These are phyloP conservation scores for Heliconius charithonia DNA, from an alignment of 2,888 invertebrate species.

Conservation along the genomic window DNA sequence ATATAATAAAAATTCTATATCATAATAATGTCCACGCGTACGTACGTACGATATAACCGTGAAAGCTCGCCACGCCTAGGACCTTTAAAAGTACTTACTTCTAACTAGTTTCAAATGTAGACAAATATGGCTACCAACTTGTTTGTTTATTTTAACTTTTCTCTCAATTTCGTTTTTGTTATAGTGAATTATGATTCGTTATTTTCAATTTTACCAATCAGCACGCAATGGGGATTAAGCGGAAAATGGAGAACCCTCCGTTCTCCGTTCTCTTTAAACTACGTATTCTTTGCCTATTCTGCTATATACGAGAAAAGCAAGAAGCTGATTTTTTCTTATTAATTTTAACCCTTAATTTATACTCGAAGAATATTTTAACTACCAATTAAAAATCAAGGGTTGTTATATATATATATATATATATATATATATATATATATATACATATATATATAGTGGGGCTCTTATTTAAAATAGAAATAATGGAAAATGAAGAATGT, in stretches of 20 bases:
- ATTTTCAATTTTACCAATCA: neutral
- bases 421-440: too few relatives aligned
- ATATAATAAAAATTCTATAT: neutral
- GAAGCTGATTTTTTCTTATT: too few relatives aligned
- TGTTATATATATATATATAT: too few relatives aligned
- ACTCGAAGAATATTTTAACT: too few relatives aligned
- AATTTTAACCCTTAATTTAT: too few relatives aligned
- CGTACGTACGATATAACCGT: neutral
- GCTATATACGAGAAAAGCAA: too few relatives aligned
- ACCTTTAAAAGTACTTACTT: conserved; percentile 27
- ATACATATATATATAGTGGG: too few relatives aligned
- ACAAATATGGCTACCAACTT: conserved; percentile 17
- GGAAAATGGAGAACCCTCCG: too few relatives aligned
- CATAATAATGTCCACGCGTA: neutral
- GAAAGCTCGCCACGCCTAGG: conserved; percentile 32
- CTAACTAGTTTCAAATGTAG: conserved; percentile 24
- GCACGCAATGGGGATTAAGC: neutral
- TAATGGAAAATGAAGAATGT: too few relatives aligned
- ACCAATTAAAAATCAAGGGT: too few relatives aligned
- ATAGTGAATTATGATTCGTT: neutral
- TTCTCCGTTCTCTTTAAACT: too few relatives aligned
- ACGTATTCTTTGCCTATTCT: neutral
- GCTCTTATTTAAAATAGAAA: too few relatives aligned
- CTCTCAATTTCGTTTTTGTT: neutral
- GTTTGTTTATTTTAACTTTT: conserved; percentile 2